Evolutionary conservation across 2,888 invertebrate genomes (phyloP), one percentile per base, ranked within the genome.

Genomic region (Rhaphigaster nebulosa): DNA sequence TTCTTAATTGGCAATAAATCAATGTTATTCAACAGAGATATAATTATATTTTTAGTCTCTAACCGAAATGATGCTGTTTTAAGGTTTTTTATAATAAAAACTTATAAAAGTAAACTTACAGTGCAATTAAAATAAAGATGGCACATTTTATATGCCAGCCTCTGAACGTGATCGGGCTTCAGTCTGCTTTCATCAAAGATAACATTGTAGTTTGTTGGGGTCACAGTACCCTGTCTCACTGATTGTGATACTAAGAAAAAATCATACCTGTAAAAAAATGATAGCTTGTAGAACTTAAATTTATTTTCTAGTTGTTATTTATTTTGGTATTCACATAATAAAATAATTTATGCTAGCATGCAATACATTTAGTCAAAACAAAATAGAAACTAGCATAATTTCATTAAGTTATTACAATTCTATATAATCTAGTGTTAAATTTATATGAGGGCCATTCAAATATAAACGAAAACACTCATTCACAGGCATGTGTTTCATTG

Each of bases 121-220:
- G 96, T 96, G 96, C 97, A 98, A 94, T 99, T 99, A 94, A 96
- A 99, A 93, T 99, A 99, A 94, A 98, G 94, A 93, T 99, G 98
- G 0, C 95, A 95, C 93, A 98, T 93, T 93, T 98, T 98, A 94
- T 97, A 99, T 0, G 98, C 96, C 23, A 99, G 93, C 29, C 96
- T 94, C 94, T 99, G 99, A 56, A 98, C 94, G 89, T 95, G 95
- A 92, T 98, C 97, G 0, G 97, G 96, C 12, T 94, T 93, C 23
- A 90, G 41, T 15, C 89, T 34, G 5, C n/a, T 41, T 0, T 94
- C 96, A 92, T 98, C 98, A 13, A 95, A 95, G 12, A 99, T 95
- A 0, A 99, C 96, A 93, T 97, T 98, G 94, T 97, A 99, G 0
- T 96, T 96, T 0, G 98, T 98, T 0, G 99, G 99, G 0, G 97